Evolutionary conservation across 2,113 vertebrate genomes (phyloP).

Genomic region (Cyanocitta stelleri): DNA sequence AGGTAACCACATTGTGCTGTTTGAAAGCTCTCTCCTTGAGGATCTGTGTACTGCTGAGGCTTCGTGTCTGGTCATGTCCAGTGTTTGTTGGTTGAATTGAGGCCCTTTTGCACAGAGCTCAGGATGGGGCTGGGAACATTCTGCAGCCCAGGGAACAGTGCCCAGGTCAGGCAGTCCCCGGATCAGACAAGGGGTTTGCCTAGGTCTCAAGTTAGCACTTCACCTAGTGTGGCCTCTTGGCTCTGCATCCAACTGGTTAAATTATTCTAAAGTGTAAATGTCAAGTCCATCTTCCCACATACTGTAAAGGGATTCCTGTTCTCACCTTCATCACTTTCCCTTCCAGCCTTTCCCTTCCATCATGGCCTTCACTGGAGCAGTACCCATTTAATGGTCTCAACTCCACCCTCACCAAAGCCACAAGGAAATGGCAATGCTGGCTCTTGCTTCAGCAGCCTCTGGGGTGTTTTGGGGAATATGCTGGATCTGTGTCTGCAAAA

Average conservation of each 20-base stretch:
- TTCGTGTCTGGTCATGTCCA: neutral
- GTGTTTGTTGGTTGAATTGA: neutral
- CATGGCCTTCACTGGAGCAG: neutral
- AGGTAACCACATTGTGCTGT: neutral
- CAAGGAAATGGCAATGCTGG: neutral
- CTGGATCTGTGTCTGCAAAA: neutral
- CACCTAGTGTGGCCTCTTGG: conserved; percentile 1
- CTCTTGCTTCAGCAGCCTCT: neutral
- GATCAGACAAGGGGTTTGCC: neutral
- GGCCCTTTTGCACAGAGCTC: neutral
- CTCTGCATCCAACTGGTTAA: neutral
- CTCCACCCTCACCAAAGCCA: neutral
- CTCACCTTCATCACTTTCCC: neutral
- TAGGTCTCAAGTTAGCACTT: neutral
- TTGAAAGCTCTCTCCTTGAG: neutral
- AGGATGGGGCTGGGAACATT: neutral
- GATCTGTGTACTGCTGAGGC: neutral
- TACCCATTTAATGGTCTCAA: neutral
- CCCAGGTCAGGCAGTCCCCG: neutral
- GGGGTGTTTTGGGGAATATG: neutral
- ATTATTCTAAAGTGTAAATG: neutral
- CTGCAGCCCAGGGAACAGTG: neutral
- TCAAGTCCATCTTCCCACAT: neutral
- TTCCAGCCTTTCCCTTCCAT: neutral
- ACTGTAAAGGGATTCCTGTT: neutral